A percentile compares a stretch with the other conserved stretches of the same genome.
These are phyloP conservation scores for Sinodicranocentrus sp. DNA, from an alignment of 2,888 invertebrate species.

Conservation along the genomic window DNA sequence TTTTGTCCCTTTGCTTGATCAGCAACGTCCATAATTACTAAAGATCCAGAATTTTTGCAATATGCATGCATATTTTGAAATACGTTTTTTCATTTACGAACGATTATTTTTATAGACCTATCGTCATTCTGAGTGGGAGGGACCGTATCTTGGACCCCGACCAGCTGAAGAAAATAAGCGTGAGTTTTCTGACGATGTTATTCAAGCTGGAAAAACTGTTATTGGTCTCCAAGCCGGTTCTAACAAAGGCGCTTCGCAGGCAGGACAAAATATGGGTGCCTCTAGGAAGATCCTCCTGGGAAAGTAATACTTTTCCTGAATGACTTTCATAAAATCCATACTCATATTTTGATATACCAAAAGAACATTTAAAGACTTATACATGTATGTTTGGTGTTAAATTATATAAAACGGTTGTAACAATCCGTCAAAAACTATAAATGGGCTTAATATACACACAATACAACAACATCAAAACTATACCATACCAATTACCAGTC, in stretches of 20 bases:
- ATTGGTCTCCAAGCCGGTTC: conserved; percentile 97
- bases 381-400: too few relatives aligned
- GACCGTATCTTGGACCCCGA: conserved; percentile 95
- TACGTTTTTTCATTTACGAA: too few relatives aligned
- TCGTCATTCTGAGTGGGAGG: conserved; percentile 90
- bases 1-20: too few relatives aligned
- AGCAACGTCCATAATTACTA: too few relatives aligned
- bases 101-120: conserved; percentile 86
- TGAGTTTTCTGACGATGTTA: conserved; percentile 94
- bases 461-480: too few relatives aligned
- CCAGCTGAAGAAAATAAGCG: conserved; percentile 96
- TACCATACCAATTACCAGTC: too few relatives aligned
- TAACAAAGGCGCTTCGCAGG: conserved; percentile 97
- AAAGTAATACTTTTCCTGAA: conserved; percentile 87
- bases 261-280: conserved; percentile 93
- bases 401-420: too few relatives aligned
- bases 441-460: too few relatives aligned
- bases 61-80: too few relatives aligned
- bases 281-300: conserved; percentile 93
- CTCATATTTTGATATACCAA: conserved; percentile 22
- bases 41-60: too few relatives aligned
- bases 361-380: too few relatives aligned
- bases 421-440: too few relatives aligned
- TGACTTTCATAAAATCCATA: neutral
- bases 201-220: conserved; percentile 91